Evolutionary conservation across 2,113 vertebrate species (phyloP), one percentile per base, ranked within the genome.

Genomic region (Tylochromis polylepis): DNA sequence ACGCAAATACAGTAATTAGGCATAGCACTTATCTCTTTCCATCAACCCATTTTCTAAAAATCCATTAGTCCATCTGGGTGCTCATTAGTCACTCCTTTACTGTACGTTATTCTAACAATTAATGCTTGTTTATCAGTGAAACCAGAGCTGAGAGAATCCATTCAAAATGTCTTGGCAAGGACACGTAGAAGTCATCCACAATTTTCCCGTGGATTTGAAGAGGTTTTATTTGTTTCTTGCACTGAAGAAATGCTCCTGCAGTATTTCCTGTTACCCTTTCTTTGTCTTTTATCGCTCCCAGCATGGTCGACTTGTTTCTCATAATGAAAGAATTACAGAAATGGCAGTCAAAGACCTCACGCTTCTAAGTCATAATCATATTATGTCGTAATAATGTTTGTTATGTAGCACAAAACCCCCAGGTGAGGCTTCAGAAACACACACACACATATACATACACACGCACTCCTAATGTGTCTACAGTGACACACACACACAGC

Each of bases 331-430:
- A 43, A 91, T 86, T 82, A 85, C 77, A 89, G 80, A 88, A 79
- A 88, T 27, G 62, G 77, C 70, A 79, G 49, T 77, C 86, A 27
- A 83, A 83, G 62, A 51, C 58, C 43, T 83, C 60, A 55, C 82
- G 57, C 75, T 88, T 88, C 51, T 89, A 84, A 92, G 81, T 82
- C 46, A 11, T 18, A 16, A 83, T 89, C 38, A 78, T 82, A 89
- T 72, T 89, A 55, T 80, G 60, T 16, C 87, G 36, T 84, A 89
- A 93, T 91, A 91, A 89, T 93, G 84, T 93, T 91, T 93, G 87
- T 81, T 89, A 91, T 89, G 81, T 86, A 3, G 38, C 87, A 84
- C 82, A 79, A 94, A 93, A 84, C 34, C 56, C 72, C 89, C 22
- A 56, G 24, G 24, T 89, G 82, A 81, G 81, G 24, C 43, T 34